These are phyloP conservation scores for Cryptoblepharus egeriae DNA, from an alignment of 2,797 vertebrate species.

Conservation along the genomic window DNA sequence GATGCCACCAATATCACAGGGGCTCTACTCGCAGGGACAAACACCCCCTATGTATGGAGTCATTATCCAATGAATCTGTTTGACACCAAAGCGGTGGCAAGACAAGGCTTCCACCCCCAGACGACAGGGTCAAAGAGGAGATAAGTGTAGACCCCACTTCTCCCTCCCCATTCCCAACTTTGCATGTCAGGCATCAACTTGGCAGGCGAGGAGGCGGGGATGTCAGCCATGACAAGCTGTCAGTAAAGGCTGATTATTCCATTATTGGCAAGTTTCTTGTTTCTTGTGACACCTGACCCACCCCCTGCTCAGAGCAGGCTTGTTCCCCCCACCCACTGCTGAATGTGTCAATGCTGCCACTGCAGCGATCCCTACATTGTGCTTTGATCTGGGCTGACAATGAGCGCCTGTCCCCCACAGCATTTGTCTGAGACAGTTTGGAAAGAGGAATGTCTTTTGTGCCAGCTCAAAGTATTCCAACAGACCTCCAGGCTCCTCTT, in stretches of 20 bases:
- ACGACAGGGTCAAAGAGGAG: not conserved
- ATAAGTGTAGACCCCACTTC: not conserved
- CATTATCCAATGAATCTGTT: not conserved
- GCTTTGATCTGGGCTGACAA: not conserved
- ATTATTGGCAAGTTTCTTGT: slow-evolving; percentile 23
- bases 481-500: not conserved
- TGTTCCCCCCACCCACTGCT: not conserved
- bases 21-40: not conserved
- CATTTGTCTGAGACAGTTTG: not conserved
- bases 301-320: not conserved
- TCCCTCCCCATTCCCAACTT: not conserved
- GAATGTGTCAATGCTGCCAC: not conserved
- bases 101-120: not conserved
- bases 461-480: not conserved
- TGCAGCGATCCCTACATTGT: not conserved
- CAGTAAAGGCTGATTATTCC: slow-evolving; percentile 29
- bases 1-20: not conserved
- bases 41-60: not conserved
- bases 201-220: slow-evolving; percentile 18
- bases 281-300: slow-evolving; percentile 24
- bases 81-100: not conserved
- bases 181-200: slow-evolving; percentile 30
- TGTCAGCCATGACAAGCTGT: slow-evolving; percentile 30
- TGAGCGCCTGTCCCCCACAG: not conserved
- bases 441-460: not conserved